A percentile compares a stretch with the other conserved stretches of the same genome.
Evolutionary conservation across 2,888 invertebrate genomes (phyloP).

Genomic region (Biston stratarius): DNA sequence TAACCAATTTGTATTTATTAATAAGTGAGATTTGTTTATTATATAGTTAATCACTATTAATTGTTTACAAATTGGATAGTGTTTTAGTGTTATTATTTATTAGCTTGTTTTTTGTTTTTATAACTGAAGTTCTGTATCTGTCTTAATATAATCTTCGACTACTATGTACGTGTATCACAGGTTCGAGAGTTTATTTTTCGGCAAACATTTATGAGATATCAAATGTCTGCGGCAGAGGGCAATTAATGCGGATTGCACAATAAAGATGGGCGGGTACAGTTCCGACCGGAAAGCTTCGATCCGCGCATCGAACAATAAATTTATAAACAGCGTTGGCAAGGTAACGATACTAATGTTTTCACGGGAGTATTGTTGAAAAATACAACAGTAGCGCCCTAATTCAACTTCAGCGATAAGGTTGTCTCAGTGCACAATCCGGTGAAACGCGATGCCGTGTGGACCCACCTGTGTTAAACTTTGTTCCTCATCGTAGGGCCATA

Average conservation of each 20-base stretch:
- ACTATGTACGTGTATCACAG: slow-evolving; percentile 62
- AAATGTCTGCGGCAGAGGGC: slow-evolving; percentile 79
- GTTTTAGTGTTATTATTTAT: too few relatives aligned
- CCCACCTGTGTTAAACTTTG: slow-evolving; percentile 71
- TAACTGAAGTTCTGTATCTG: slow-evolving; percentile 1
- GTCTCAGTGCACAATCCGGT: slow-evolving; percentile 61
- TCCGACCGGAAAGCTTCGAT: slow-evolving; percentile 84
- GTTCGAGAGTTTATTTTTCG: slow-evolving; percentile 71
- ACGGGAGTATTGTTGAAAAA: neutral
- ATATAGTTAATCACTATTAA: too few relatives aligned
- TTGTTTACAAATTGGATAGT: too few relatives aligned
- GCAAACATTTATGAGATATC: slow-evolving; percentile 73
- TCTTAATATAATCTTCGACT: neutral
- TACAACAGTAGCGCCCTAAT: neutral
- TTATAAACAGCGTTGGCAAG: neutral
- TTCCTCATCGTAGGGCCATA: neutral
- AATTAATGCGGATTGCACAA: slow-evolving; percentile 79
- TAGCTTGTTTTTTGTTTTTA: too few relatives aligned
- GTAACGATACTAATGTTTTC: slow-evolving; percentile 9
- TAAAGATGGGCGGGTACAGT: slow-evolving; percentile 77
- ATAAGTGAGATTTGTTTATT: too few relatives aligned
- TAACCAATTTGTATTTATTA: too few relatives aligned
- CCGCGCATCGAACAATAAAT: slow-evolving; percentile 38
- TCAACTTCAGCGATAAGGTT: neutral
- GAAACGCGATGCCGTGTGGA: slow-evolving; percentile 71